Percentiles rank a stretch among this genome's conserved stretches.
Conservation (phyloP, 2,888 invertebrate genomes). For the Phymatocera aterrima region DNA sequence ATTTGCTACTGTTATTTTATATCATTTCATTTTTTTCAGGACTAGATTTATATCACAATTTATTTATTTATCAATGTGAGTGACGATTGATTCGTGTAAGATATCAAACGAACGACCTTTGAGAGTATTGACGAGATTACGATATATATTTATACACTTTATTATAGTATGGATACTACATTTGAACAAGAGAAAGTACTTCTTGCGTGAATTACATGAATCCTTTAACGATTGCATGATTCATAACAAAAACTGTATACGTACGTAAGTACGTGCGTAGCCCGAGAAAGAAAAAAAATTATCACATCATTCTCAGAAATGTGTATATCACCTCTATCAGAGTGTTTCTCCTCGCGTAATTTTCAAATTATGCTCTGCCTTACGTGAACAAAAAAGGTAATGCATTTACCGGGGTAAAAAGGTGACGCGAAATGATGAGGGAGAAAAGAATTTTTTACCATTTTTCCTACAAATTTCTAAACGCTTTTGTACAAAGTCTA, state of each 20-base stretch:
- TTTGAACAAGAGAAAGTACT: neutral
- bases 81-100: neutral
- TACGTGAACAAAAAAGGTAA: no score
- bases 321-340: neutral
- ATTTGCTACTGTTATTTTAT: no score
- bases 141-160: slow-evolving; percentile 1
- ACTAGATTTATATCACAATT: no score
- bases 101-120: neutral
- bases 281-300: neutral
- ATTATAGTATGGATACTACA: no score
- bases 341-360: no score
- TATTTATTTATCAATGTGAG: neutral
- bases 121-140: neutral
- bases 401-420: no score
- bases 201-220: slow-evolving; percentile 33
- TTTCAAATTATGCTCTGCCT: no score
- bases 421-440: no score
- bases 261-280: neutral
- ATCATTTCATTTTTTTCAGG: no score
- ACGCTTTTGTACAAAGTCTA: no score
- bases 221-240: slow-evolving; percentile 25
- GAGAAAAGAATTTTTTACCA: no score
- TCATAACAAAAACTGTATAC: slow-evolving; percentile 19
- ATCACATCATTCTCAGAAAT: slow-evolving; percentile 13
- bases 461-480: no score